These are phyloP conservation scores for Lathronympha strigana DNA, from an alignment of 2,888 invertebrate species.

Conservation along the genomic window DNA sequence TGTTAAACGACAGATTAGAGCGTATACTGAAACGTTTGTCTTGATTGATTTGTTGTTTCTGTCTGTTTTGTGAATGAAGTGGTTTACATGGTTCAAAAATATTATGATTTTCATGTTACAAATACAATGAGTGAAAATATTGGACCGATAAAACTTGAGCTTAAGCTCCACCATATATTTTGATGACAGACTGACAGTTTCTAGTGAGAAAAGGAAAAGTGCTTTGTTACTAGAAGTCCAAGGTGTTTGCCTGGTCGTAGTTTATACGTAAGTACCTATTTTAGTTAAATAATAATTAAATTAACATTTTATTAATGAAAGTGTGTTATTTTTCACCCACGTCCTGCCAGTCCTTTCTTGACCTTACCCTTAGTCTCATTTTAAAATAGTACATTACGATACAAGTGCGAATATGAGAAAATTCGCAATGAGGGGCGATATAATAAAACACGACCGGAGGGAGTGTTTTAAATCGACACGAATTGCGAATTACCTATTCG, in stretches of 20 bases:
- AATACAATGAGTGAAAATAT: constrained; percentile 21
- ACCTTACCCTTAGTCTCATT: neutral
- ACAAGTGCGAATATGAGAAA: no score
- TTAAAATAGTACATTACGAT: no score
- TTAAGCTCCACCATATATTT: constrained; percentile 11
- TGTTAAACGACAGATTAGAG: neutral
- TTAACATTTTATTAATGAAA: neutral
- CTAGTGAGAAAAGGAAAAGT: constrained; percentile 6
- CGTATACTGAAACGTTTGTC: constrained; percentile 14
- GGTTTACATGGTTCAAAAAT: constrained; percentile 30
- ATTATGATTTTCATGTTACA: constrained; percentile 10
- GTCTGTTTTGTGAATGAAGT: constrained; percentile 31
- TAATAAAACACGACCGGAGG: no score
- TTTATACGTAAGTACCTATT: constrained; percentile 23
- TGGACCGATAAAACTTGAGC: constrained; percentile 6
- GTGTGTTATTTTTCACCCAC: neutral
- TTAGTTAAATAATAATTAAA: neutral
- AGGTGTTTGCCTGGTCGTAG: neutral
- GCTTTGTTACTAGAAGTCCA: constrained; percentile 1
- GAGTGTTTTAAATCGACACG: no score
- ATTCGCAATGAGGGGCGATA: no score
- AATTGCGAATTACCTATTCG: no score
- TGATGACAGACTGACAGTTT: constrained; percentile 7
- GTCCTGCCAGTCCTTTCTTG: neutral
- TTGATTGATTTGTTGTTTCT: constrained; percentile 35